These are phyloP conservation scores for Mimas tiliae DNA, from an alignment of 2,888 invertebrate genomes.

Conservation along the genomic window DNA sequence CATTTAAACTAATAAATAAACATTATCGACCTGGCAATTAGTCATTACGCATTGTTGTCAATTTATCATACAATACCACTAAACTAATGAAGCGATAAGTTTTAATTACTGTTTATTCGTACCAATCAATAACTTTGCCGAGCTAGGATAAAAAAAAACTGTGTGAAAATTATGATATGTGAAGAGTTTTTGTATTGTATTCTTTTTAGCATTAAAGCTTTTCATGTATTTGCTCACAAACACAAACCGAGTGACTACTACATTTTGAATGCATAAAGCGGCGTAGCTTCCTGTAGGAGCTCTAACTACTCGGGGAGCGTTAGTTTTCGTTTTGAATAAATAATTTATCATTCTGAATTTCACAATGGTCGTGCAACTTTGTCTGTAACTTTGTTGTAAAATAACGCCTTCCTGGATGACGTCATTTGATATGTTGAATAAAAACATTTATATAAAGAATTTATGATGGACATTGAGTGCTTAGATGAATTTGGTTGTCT, in stretches of 20 bases:
- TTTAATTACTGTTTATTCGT: too few species aligned
- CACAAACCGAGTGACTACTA: constrained; percentile 28
- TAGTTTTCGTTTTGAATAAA: constrained; percentile 45
- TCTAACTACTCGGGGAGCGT: constrained; percentile 32
- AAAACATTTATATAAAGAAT: neutral
- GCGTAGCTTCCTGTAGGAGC: constrained; percentile 31
- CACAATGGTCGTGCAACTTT: constrained; percentile 38
- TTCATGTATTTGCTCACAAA: constrained; percentile 11
- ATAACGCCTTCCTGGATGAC: neutral
- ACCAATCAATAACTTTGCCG: too few species aligned
- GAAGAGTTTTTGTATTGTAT: neutral
- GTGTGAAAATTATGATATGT: too few species aligned
- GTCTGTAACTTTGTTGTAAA: constrained; percentile 32
- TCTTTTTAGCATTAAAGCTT: neutral
- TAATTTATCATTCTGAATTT: constrained; percentile 44
- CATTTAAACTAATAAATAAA: too few species aligned
- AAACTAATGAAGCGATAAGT: too few species aligned
- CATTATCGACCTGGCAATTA: too few species aligned
- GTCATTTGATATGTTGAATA: neutral
- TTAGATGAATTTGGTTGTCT: too few species aligned
- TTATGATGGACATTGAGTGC: neutral
- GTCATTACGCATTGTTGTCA: too few species aligned
- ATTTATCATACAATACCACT: too few species aligned
- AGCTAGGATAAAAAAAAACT: too few species aligned
- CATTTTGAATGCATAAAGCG: constrained; percentile 35